phyloP scores from a whole-genome alignment of 2,797 vertebrate species.

The Cossypha polioptera region DNA sequence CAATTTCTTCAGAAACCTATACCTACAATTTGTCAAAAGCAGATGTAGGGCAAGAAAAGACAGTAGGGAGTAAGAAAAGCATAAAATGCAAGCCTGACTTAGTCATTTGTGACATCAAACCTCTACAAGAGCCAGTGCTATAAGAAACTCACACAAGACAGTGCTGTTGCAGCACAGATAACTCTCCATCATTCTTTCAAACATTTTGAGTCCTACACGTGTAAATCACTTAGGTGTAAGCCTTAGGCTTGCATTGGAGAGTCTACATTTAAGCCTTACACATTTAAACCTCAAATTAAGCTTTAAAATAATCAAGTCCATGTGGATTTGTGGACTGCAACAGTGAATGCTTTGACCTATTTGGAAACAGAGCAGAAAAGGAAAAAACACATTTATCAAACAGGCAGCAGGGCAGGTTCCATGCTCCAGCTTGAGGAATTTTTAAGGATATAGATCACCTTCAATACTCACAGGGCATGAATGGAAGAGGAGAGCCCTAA shows the following conservation, averaged over 20 bases:
- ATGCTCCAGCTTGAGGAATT: background rate
- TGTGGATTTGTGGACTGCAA: background rate
- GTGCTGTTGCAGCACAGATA: background rate
- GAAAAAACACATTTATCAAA: fast-evolving
- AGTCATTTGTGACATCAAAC: background rate
- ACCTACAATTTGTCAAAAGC: conserved; percentile 11
- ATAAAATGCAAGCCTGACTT: background rate
- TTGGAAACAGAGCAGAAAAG: background rate
- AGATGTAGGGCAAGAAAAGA: background rate
- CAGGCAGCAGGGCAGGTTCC: background rate
- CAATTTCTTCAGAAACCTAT: background rate
- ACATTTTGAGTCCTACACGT: background rate
- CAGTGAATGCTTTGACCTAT: background rate
- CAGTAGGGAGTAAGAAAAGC: background rate
- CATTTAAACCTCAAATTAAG: background rate
- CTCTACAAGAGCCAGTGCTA: background rate
- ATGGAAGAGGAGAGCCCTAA: background rate
- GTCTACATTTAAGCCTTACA: background rate
- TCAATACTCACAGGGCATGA: fast-evolving
- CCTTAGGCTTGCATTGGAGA: background rate
- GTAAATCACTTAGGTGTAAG: background rate
- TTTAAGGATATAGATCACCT: background rate
- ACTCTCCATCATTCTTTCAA: background rate
- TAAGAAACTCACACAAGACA: background rate
- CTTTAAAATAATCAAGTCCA: background rate